phyloP scores from a whole-genome alignment of 35 echinoderm and acorn worm species.

The Ophioderma brevispina region DNA sequence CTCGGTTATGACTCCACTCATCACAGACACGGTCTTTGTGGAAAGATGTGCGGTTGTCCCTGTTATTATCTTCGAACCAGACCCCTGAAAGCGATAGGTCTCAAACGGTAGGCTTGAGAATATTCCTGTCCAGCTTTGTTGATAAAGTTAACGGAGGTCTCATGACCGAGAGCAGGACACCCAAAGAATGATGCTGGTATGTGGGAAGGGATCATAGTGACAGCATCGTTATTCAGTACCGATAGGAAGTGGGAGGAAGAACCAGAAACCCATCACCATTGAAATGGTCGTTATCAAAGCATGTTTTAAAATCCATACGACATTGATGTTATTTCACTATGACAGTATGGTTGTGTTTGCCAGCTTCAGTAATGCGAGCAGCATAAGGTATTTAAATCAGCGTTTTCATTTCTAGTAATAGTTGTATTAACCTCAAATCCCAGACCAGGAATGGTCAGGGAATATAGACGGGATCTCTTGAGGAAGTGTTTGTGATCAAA shows the following conservation, averaged over 20 bases:
- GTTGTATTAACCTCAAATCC: not conserved
- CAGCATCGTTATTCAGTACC: not conserved
- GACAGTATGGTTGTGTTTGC: not conserved
- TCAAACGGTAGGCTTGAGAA: not conserved
- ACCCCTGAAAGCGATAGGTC: not conserved
- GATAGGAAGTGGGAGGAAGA: not conserved
- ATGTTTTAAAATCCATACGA: not conserved
- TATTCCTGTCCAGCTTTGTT: not conserved
- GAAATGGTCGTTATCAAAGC: not conserved
- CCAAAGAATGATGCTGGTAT: not conserved
- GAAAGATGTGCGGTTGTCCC: not conserved
- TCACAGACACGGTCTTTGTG: not conserved
- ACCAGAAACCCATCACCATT: not conserved
- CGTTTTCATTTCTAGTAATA: not conserved
- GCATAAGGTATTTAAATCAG: not conserved
- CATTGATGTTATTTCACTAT: not conserved
- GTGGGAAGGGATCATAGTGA: not conserved
- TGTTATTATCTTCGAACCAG: not conserved
- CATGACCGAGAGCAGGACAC: not conserved
- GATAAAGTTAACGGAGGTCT: not conserved
- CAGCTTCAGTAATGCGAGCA: not conserved
- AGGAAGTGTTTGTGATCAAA: not conserved
- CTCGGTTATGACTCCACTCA: not conserved
- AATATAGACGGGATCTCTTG: not conserved
- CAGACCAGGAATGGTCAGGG: not conserved